phyloP scores from a whole-genome alignment of 2,888 invertebrate species.

The Nomada hirtipes region DNA sequence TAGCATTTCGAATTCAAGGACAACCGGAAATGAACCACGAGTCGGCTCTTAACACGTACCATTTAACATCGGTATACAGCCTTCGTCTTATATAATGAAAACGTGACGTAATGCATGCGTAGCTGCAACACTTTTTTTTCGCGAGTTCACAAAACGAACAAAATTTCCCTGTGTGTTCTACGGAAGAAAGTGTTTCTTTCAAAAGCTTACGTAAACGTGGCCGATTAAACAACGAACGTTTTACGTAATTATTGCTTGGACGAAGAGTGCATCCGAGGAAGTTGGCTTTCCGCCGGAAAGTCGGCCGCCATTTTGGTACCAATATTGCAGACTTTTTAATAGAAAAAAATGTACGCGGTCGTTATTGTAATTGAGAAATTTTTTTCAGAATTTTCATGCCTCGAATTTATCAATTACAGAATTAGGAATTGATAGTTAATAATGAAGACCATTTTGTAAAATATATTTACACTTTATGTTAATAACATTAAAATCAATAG shows the following conservation, averaged over 20 bases:
- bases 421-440: no score
- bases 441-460: no score
- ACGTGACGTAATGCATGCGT: slow-evolving; percentile 29
- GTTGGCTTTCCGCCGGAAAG: not conserved
- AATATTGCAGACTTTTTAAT: no score
- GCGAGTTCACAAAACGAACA: not conserved
- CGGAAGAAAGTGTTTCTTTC: slow-evolving; percentile 18
- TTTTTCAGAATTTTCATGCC: not conserved
- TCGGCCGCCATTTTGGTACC: not conserved
- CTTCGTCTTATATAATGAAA: slow-evolving; percentile 60
- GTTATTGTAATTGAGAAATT: no score
- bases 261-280: not conserved
- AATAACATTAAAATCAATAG: not conserved
- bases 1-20: slow-evolving; percentile 57
- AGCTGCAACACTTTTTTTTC: not conserved
- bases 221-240: not conserved
- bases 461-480: no score
- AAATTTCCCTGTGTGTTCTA: slow-evolving; percentile 24
- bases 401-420: no score
- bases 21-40: slow-evolving; percentile 58
- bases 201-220: not conserved
- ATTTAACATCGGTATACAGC: slow-evolving; percentile 50
- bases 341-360: no score
- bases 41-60: slow-evolving; percentile 47
- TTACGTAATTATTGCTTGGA: slow-evolving; percentile 1